These are phyloP conservation scores for Epizoanthus fatuus DNA, from an alignment of 92 coral and sea anemone genomes.

Conservation along the genomic window DNA sequence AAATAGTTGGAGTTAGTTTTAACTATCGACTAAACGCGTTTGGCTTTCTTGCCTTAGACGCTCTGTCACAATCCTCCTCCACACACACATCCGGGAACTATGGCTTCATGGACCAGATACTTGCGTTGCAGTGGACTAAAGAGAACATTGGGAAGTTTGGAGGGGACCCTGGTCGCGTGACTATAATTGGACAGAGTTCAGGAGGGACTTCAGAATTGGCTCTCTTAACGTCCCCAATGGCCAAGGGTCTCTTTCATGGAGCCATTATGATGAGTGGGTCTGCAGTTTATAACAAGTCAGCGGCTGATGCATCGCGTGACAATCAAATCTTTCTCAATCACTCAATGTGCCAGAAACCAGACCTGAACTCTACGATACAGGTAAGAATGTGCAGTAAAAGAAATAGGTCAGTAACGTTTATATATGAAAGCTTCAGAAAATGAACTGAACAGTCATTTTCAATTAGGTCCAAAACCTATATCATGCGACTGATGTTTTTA, in stretches of 20 bases:
- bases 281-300: conserved; percentile 63
- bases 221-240: conserved; percentile 70
- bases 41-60: conserved; percentile 75
- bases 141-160: conserved; percentile 77
- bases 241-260: conserved; percentile 72
- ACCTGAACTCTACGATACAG: conserved; percentile 22
- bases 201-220: conserved; percentile 85
- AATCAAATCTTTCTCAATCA: conserved; percentile 63
- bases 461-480: no score
- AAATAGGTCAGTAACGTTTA: not conserved
- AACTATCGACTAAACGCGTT: conserved; percentile 81
- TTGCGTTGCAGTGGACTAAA: conserved; percentile 72
- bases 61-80: conserved; percentile 49
- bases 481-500: no score
- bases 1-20: conserved; percentile 74
- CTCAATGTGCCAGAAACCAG: conserved; percentile 53
- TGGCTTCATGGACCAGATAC: conserved; percentile 87
- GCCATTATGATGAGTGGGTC: conserved; percentile 80
- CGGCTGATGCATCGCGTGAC: conserved; percentile 65
- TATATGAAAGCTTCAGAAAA: not conserved
- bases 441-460: no score
- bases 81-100: conserved; percentile 77
- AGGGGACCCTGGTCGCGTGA: conserved; percentile 74
- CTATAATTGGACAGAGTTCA: conserved; percentile 82
- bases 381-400: not conserved